These are phyloP conservation scores for Myotis davidii DNA, from an alignment of 2,113 vertebrate genomes.

Conservation along the genomic window DNA sequence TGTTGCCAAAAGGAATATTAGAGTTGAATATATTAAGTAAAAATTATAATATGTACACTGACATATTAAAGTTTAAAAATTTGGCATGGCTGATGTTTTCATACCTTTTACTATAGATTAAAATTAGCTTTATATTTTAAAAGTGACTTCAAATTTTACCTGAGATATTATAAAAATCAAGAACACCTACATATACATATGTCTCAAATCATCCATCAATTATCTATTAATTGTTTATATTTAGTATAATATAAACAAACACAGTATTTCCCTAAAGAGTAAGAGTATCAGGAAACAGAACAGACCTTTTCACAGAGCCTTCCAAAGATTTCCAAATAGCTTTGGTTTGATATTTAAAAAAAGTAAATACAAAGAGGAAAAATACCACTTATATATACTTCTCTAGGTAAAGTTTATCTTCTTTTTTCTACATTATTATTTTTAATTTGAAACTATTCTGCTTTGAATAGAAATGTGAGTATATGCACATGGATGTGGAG, in stretches of 20 bases:
- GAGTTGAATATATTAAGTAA: conserved; percentile 18
- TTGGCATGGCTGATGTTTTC: neutral
- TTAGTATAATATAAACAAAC: conserved; percentile 12
- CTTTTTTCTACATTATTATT: neutral
- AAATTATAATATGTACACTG: neutral
- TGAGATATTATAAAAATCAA: neutral
- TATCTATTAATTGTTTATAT: neutral
- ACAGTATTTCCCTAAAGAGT: neutral
- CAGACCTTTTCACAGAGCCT: neutral
- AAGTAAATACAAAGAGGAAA: neutral
- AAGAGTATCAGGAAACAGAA: neutral
- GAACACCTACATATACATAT: neutral
- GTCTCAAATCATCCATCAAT: neutral
- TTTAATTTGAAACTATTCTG: neutral
- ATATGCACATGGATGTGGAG: neutral
- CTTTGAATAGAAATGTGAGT: neutral
- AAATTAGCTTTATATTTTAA: conserved; percentile 17
- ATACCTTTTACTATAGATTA: neutral
- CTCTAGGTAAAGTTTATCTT: neutral
- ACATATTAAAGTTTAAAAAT: neutral
- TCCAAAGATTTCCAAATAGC: conserved; percentile 5
- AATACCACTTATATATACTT: neutral
- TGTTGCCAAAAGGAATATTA: neutral
- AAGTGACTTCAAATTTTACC: conserved; percentile 25
- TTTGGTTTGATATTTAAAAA: neutral